These are phyloP conservation scores for Epinephelus malabaricus DNA, from an alignment of 2,797 vertebrate genomes.

Conservation along the genomic window DNA sequence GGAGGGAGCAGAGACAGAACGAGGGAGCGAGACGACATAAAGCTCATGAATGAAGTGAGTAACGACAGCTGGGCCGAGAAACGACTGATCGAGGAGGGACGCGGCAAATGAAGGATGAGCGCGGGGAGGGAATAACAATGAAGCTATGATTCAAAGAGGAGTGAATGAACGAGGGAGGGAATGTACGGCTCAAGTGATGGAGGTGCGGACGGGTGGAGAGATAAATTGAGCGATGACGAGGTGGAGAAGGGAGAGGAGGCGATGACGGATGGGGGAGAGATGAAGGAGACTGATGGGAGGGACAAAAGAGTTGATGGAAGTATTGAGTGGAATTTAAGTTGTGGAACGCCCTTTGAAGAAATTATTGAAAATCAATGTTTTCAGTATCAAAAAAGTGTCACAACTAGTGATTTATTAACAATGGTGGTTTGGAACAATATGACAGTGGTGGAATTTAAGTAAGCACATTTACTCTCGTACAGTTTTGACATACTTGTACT, in stretches of 20 bases:
- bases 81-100: conserved; percentile 26
- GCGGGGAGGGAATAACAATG: conserved; percentile 30
- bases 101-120: conserved; percentile 33
- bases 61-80: conserved; percentile 7
- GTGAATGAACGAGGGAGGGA: conserved; percentile 1
- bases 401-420: not conserved
- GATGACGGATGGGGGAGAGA: conserved; percentile 21
- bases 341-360: not conserved
- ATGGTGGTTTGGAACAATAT: not conserved
- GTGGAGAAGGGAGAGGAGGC: not conserved
- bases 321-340: not conserved
- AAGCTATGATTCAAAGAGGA: conserved; percentile 48
- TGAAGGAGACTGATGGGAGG: not conserved
- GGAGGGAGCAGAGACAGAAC: not conserved
- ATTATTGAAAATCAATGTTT: not conserved
- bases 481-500: too few species aligned
- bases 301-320: not conserved
- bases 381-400: not conserved
- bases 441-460: too few species aligned
- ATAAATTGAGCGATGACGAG: conserved; percentile 29
- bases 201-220: conserved; percentile 7
- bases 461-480: too few species aligned
- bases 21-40: not conserved
- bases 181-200: conserved; percentile 20
- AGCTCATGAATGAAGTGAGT: conserved; percentile 43